These are phyloP conservation scores for Melospiza melodia DNA, from an alignment of 2,113 vertebrate genomes.

Conservation along the genomic window DNA sequence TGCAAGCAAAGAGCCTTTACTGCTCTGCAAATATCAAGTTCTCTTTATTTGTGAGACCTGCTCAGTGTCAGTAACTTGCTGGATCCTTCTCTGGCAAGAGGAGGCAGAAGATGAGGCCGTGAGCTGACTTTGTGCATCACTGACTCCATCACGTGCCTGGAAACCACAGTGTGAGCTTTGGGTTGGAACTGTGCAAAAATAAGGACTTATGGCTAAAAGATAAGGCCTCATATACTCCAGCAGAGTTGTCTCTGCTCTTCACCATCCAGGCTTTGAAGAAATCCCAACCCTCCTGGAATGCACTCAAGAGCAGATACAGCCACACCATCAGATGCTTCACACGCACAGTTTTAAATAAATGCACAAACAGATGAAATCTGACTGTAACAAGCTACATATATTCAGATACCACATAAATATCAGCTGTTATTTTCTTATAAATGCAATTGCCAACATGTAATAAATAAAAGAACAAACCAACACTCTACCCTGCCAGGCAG, in stretches of 20 bases:
- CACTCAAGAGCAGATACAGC: not conserved
- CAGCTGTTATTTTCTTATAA: slow-evolving; percentile 64
- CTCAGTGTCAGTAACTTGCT: not conserved
- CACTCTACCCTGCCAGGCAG: slow-evolving; percentile 23
- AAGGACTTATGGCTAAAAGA: not conserved
- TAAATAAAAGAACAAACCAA: slow-evolving; percentile 59
- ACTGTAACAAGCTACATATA: slow-evolving; percentile 16
- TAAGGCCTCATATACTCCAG: not conserved
- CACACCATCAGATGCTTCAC: not conserved
- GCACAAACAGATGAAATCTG: slow-evolving; percentile 37
- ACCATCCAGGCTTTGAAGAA: not conserved
- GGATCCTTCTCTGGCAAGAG: not conserved
- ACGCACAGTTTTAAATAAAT: not conserved
- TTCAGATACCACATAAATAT: slow-evolving; percentile 41
- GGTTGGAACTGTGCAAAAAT: not conserved
- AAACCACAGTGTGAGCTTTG: not conserved
- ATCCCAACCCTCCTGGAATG: not conserved
- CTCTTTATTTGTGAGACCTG: not conserved
- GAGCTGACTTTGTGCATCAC: not conserved
- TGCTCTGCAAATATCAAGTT: not conserved
- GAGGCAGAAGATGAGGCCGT: not conserved
- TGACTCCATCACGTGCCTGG: not conserved
- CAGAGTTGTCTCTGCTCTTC: not conserved
- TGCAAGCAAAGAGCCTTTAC: not conserved
- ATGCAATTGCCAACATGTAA: slow-evolving; percentile 35